Evolutionary conservation across 2,888 invertebrate species (phyloP).

Genomic region (Chrysolina americana): DNA sequence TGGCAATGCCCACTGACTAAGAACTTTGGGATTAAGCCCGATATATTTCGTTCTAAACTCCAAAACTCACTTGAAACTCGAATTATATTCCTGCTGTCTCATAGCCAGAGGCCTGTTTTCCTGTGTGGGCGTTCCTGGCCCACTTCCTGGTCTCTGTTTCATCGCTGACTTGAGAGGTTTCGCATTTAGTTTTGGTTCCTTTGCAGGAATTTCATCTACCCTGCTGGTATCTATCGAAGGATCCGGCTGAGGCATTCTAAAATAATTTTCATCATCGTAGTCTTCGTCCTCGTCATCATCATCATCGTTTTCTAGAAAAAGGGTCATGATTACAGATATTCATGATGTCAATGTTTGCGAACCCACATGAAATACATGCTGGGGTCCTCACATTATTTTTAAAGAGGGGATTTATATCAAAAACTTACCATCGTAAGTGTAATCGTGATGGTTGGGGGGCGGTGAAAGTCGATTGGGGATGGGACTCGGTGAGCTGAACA

Average conservation of each 20-base stretch:
- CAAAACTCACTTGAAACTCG: constrained; percentile 85
- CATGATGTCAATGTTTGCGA: too few relatives aligned
- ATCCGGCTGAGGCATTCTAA: constrained; percentile 75
- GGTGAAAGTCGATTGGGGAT: constrained; percentile 70
- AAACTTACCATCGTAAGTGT: constrained; percentile 77
- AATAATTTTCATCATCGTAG: constrained; percentile 72
- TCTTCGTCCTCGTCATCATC: constrained; percentile 64
- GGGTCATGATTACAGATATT: neutral
- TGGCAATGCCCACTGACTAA: too few relatives aligned
- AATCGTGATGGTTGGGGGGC: constrained; percentile 67
- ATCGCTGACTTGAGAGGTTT: constrained; percentile 93
- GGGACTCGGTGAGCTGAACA: constrained; percentile 93
- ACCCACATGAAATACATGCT: too few relatives aligned
- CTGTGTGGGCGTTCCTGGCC: constrained; percentile 80
- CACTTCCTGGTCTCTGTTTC: constrained; percentile 83
- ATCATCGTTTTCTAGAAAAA: constrained; percentile 37
- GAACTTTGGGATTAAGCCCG: too few relatives aligned
- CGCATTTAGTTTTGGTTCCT: constrained; percentile 82
- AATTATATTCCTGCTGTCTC: constrained; percentile 78
- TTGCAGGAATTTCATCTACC: constrained; percentile 93
- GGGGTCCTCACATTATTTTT: too few relatives aligned
- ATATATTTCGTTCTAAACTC: neutral
- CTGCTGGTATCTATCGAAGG: constrained; percentile 85
- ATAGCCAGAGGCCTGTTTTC: constrained; percentile 75
- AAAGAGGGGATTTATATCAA: neutral